Evolutionary conservation across 1,140 invertebrate genomes (phyloP).

Genomic region (Philotrypesis tridentata): DNA sequence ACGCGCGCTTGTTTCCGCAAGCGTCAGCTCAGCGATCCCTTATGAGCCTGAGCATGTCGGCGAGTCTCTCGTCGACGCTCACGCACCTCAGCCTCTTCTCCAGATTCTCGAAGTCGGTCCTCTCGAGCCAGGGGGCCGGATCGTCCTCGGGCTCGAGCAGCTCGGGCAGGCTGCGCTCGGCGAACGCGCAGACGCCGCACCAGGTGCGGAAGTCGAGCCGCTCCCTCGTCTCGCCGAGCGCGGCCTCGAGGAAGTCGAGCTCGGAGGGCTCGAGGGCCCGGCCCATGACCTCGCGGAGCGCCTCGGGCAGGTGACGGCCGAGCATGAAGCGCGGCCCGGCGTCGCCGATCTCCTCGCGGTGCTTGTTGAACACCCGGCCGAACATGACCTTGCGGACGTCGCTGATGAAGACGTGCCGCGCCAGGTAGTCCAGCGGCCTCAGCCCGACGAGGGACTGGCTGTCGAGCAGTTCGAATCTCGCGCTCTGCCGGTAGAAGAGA

Average conservation of each 20-base stretch:
- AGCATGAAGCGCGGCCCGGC: conserved; percentile 61
- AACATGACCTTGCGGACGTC: conserved; percentile 79
- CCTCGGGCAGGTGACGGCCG: conserved; percentile 72
- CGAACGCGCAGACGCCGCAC: conserved; percentile 80
- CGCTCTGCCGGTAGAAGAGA: conserved; percentile 78
- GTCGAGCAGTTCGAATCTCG: conserved; percentile 80
- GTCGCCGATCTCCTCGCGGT: conserved; percentile 65
- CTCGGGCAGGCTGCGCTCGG: conserved; percentile 77
- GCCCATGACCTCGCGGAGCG: conserved; percentile 78
- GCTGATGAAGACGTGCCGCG: conserved; percentile 76
- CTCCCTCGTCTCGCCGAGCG: conserved; percentile 73
- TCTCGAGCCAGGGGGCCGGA: conserved; percentile 71
- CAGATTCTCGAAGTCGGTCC: conserved; percentile 64
- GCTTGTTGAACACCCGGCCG: conserved; percentile 73
- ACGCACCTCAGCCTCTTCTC: conserved; percentile 59
- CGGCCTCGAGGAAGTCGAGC: conserved; percentile 70
- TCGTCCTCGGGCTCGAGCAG: conserved; percentile 72
- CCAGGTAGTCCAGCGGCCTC: conserved; percentile 78
- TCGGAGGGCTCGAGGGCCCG: conserved; percentile 70
- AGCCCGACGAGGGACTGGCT: conserved; percentile 74
- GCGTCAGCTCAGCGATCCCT: conserved; percentile 56
- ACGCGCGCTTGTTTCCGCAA: too few relatives aligned
- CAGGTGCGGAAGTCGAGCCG: conserved; percentile 78
- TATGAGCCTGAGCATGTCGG: conserved; percentile 62
- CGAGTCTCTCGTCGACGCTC: conserved; percentile 53